phyloP scores from a whole-genome alignment of 2,888 invertebrate species.

The Lysandra coridon region DNA sequence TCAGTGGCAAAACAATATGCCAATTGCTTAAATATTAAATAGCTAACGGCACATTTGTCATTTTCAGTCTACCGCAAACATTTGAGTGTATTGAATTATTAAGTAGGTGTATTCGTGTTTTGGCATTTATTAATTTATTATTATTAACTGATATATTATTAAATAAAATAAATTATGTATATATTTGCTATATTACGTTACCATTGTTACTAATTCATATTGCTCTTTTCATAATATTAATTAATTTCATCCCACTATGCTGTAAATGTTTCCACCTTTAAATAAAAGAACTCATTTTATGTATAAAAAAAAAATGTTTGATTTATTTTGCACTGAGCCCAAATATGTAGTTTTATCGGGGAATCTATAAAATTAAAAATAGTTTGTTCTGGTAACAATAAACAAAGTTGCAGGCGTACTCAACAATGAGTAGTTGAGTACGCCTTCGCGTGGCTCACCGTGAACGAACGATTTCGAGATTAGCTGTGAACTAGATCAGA shows the following conservation, averaged over 20 bases:
- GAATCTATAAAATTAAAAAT: not conserved
- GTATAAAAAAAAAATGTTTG: no score
- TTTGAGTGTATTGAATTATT: not conserved
- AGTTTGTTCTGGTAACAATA: not conserved
- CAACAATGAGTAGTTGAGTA: conserved; percentile 44
- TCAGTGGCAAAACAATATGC: not conserved
- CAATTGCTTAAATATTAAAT: not conserved
- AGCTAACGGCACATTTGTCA: not conserved
- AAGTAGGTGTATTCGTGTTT: not conserved
- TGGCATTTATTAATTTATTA: not conserved
- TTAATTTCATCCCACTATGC: no score
- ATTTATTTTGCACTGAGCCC: no score
- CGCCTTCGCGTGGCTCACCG: conserved; percentile 55
- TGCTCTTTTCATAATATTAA: no score
- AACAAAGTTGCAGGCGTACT: conserved; percentile 37
- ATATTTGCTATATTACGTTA: not conserved
- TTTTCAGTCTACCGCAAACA: not conserved
- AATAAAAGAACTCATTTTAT: no score
- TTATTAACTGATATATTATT: not conserved
- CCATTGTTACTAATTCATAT: no score
- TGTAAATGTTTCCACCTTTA: no score
- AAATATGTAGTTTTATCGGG: not conserved
- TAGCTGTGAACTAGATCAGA: conserved; percentile 73
- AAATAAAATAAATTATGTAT: not conserved
- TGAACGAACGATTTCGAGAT: conserved; percentile 64